Conservation (phyloP, 2,888 invertebrate genomes). For the Sisyra nigra region DNA sequence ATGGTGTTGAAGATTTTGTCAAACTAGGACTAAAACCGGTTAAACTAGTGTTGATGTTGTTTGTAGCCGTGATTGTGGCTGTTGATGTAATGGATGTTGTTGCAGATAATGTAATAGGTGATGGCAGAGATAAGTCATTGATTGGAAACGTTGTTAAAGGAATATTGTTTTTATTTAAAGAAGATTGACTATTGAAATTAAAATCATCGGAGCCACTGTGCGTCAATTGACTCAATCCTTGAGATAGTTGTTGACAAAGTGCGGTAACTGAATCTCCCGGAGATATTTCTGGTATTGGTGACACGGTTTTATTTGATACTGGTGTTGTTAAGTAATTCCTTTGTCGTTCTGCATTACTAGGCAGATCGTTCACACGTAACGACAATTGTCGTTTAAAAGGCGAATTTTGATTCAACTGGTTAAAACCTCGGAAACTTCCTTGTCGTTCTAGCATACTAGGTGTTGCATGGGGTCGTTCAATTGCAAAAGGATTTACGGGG, state of each 20-base stretch:
- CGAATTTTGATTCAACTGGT: conserved; percentile 59
- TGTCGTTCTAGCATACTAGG: conserved; percentile 88
- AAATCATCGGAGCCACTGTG: conserved; percentile 38
- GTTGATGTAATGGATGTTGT: conserved; percentile 16
- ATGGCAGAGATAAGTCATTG: conserved; percentile 12
- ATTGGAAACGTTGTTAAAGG: conserved; percentile 17
- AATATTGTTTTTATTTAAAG: conserved; percentile 35
- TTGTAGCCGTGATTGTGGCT: conserved; percentile 14
- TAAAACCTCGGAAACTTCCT: conserved; percentile 85
- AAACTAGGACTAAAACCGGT: conserved; percentile 8
- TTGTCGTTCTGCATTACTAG: conserved; percentile 80
- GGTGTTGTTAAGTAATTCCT: conserved; percentile 26
- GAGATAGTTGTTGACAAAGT: conserved; percentile 60
- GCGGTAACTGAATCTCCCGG: conserved; percentile 52
- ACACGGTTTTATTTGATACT: conserved; percentile 32
- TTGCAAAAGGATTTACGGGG: conserved; percentile 79
- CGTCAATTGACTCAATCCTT: conserved; percentile 46
- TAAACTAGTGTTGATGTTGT: conserved; percentile 2
- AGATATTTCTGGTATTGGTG: conserved; percentile 63
- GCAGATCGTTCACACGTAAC: conserved; percentile 83
- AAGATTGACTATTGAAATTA: conserved; percentile 37
- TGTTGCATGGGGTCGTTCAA: conserved; percentile 91
- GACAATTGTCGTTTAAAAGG: conserved; percentile 95
- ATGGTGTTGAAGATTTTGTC: conserved; percentile 5
- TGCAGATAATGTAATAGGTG: conserved; percentile 20